Base-by-base conservation (phyloP, 2,888 invertebrate genomes). In the Ophioninae sp. region DNA sequence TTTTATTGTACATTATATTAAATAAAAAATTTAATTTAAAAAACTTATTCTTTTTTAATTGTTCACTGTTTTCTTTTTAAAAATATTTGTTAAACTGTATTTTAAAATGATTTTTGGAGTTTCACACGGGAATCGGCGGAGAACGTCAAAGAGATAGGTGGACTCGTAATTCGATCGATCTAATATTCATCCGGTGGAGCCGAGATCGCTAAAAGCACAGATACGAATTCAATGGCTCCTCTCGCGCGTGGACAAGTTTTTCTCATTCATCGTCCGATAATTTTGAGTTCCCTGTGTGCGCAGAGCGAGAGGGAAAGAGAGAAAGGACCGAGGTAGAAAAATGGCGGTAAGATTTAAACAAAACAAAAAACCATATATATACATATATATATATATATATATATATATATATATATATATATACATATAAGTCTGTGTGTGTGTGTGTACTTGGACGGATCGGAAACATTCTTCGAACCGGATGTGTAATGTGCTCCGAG, bases 221-320 rank as follows among this genome's bases (percentile, higher is more conserved):
- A 65, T 22, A 71, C 56, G 23, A 79, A 39, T 41, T 6, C 23
- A 22, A 76, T 67, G 20, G 22, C 20, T 59, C 20, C 22, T 8
- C 20, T 65, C 44, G 44, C 13, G 63, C 68, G 75, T 69, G 85
- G 82, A 72, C 89, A 87, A 89, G 86, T 90, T 90, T 90, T 90
- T 90, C 86, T 79, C 85, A 84, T 81, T 82, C 79, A 58, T 80
- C 68, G 77, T 20, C 51, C 8, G 80, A 81, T 89, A 86, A 88
- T 87, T 89, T 89, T 80, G 86, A n/a, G 67, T 80, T 72, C 83
- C 41, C 72, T 63, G 61, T 64, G 56, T 17, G 39, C 74, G 64
- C 30, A 39, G 22, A 74, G 51, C 65, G 39, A 78, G 17, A 22
- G 64, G 64, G n/a, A 79, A 44, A 13, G 67, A 73, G 44, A 59